These are phyloP conservation scores for Orius insidiosus DNA, from an alignment of 1,140 invertebrate genomes.

Conservation along the genomic window DNA sequence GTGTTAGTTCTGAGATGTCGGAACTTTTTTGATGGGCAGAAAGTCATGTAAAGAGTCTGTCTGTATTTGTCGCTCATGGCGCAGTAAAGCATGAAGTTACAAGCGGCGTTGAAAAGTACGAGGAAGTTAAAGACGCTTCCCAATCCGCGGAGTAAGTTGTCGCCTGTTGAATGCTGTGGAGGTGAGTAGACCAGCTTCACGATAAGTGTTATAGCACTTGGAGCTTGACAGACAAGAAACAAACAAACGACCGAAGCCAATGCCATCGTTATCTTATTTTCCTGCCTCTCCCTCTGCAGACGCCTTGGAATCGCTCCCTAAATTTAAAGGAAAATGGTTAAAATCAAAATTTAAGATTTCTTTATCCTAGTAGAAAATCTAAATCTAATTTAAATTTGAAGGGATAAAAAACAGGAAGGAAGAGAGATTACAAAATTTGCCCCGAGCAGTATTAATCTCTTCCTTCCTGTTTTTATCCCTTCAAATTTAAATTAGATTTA, in stretches of 20 bases:
- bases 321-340: no score
- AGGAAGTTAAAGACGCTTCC: slow-evolving; percentile 56
- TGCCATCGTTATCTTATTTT: slow-evolving; percentile 52
- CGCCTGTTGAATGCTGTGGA: slow-evolving; percentile 26
- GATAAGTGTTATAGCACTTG: slow-evolving; percentile 35
- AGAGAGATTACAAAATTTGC: no score
- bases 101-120: slow-evolving; percentile 45
- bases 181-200: slow-evolving; percentile 25
- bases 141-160: slow-evolving; percentile 28
- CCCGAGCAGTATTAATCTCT: no score
- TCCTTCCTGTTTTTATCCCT: no score
- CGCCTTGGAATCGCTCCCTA: neutral
- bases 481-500: no score
- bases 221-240: slow-evolving; percentile 51
- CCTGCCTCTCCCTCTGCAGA: slow-evolving; percentile 29
- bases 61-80: slow-evolving; percentile 54
- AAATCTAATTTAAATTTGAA: no score
- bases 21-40: slow-evolving; percentile 28
- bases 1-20: slow-evolving; percentile 2
- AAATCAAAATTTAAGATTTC: no score
- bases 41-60: slow-evolving; percentile 42
- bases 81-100: slow-evolving; percentile 59
- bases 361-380: no score
- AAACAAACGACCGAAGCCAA: slow-evolving; percentile 52
- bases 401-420: no score